Base-by-base conservation (phyloP, 2,113 vertebrate species). In the Cryptotis parvus region DNA sequence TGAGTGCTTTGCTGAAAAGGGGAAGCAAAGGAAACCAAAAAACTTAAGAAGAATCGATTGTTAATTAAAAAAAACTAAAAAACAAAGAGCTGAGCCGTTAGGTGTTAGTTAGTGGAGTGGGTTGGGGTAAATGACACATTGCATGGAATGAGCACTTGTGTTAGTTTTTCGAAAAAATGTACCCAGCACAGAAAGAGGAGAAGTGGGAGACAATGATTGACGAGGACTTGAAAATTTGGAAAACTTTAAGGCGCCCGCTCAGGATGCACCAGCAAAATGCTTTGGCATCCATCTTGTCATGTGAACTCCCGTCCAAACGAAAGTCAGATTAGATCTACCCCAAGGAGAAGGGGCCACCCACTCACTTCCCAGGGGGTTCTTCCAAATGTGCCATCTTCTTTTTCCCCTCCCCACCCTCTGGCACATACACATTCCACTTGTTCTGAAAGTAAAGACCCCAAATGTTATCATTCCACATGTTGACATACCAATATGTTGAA, bases 1-100 rank as follows among this genome's bases (percentile, higher is more conserved):
- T 99, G 99, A 99, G 99, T 99, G 99, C 99, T 99, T 99, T 99
- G 98, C 98, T 98, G 97, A 99, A 98, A 99, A 99, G 99, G 99
- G 99, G 99, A 98, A 98, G 99, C 99, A 99, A 99, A 99, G 99
- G 99, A 99, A 99, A 99, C 99, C 99, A 99, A 99, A n/a, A 58
- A 98, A 99, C 99, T 99, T 98, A 98, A 99, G 99, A 99, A 99
- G 98, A 99, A 99, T n/a, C 98, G 99, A 99, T 99, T 99, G 99
- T 99, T 99, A 99, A 99, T 99, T 99, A 99, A 99, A 98, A n/a
- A n/a, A 98, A 98, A 98, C 98, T 98, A 98, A 99, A n/a, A 99
- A 99, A 97, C 98, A 99, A 99, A 97, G 99, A 99, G n/a, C n/a
- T 99, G 99, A 98, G 98, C 98, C 98, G 98, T 98, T 98, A 99